Evolutionary conservation across 1,140 invertebrate species (phyloP).

Genomic region (Caenorhabditis briggsae): DNA sequence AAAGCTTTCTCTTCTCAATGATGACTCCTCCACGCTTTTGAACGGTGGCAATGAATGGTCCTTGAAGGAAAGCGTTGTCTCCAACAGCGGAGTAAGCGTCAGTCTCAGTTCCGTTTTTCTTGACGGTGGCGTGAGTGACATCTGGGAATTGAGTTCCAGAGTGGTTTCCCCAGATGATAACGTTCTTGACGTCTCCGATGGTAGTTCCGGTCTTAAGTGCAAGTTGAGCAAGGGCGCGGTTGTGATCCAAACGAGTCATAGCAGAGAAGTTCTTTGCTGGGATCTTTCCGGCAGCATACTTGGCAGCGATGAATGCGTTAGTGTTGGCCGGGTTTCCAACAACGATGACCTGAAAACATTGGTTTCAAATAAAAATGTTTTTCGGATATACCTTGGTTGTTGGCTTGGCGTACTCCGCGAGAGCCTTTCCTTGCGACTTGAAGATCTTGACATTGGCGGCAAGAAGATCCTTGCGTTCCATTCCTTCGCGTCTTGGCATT

Average conservation of each 20-base stretch:
- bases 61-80: constrained; percentile 87
- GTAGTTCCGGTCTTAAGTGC: constrained; percentile 80
- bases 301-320: constrained; percentile 94
- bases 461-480: constrained; percentile 96
- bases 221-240: constrained; percentile 86
- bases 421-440: constrained; percentile 90
- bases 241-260: constrained; percentile 98
- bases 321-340: constrained; percentile 99
- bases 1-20: constrained; percentile 96
- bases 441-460: constrained; percentile 99
- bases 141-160: constrained; percentile 99
- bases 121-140: constrained; percentile 85
- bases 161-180: constrained; percentile 99
- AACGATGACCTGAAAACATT: constrained; percentile 83
- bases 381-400: constrained; percentile 86
- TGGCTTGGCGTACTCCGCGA: constrained; percentile 93
- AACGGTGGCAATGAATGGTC: constrained; percentile 88
- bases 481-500: constrained; percentile 97
- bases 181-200: constrained; percentile 87
- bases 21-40: constrained; percentile 97
- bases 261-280: constrained; percentile 96
- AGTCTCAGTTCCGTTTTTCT: constrained; percentile 68
- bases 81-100: constrained; percentile 84
- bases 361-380: background rate
- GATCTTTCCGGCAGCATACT: constrained; percentile 96